These are phyloP conservation scores for Zaprionus ghesquierei DNA, from an alignment of 1,140 invertebrate genomes.

Conservation along the genomic window DNA sequence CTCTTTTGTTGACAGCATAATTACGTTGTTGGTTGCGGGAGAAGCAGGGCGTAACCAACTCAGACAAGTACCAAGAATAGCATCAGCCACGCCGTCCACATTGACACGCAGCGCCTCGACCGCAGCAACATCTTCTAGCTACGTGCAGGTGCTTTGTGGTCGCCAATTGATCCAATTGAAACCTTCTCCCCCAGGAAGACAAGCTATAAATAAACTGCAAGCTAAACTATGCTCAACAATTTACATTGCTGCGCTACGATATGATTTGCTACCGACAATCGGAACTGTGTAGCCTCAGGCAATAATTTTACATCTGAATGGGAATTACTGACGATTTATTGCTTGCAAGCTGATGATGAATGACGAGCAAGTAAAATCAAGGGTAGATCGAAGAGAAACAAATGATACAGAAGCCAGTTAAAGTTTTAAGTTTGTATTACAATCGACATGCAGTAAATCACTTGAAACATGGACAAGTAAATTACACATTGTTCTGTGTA, in stretches of 20 bases:
- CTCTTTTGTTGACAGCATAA: conserved; percentile 78
- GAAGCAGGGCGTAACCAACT: conserved; percentile 34
- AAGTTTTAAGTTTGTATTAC: no score
- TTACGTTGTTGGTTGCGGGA: conserved; percentile 63
- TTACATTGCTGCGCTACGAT: not conserved
- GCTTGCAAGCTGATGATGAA: not conserved
- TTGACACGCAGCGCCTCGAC: conserved; percentile 37
- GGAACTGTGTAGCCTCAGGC: not conserved
- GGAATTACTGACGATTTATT: not conserved
- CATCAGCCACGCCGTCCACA: conserved; percentile 22
- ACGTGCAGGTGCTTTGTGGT: conserved; percentile 49
- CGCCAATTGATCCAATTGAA: conserved; percentile 43
- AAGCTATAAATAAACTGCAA: conserved; percentile 60
- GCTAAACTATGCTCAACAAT: conserved; percentile 1
- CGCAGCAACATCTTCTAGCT: conserved; percentile 28
- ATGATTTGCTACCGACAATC: conserved; percentile 6
- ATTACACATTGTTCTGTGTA: not conserved
- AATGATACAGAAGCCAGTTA: no score
- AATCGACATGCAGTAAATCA: not conserved
- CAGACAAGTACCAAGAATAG: conserved; percentile 4
- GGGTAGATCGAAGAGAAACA: no score
- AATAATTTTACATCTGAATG: not conserved
- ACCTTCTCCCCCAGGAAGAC: conserved; percentile 27
- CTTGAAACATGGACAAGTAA: not conserved
- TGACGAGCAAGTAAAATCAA: no score